A percentile compares a stretch with the other conserved stretches of the same genome.
Evolutionary conservation across 2,888 invertebrate genomes (phyloP).

Genomic region (Magallana nippona): DNA sequence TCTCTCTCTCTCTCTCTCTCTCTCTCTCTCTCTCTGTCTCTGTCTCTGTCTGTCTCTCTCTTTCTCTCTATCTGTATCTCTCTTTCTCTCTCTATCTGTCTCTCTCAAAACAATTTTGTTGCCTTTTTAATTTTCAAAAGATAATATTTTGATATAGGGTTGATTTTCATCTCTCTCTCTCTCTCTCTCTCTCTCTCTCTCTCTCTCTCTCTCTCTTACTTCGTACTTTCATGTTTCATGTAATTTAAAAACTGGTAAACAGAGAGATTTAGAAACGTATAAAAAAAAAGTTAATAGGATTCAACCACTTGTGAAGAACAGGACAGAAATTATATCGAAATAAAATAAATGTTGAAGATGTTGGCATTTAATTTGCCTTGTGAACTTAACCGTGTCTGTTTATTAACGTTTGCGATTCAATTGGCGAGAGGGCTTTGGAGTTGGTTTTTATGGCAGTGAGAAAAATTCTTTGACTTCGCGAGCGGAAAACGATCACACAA

Average conservation of each 20-base stretch:
- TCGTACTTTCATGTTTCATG: background rate
- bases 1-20: no score
- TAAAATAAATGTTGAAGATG: slow-evolving; percentile 33
- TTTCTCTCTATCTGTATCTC: no score
- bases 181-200: background rate
- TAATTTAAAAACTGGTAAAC: background rate
- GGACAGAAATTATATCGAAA: slow-evolving; percentile 30
- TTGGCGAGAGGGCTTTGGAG: slow-evolving; percentile 21
- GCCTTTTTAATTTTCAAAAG: no score
- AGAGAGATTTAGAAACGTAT: background rate
- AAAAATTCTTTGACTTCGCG: slow-evolving; percentile 27
- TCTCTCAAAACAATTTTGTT: no score
- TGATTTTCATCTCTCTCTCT: no score
- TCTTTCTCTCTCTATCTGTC: no score
- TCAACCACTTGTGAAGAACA: slow-evolving; percentile 33
- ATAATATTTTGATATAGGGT: no score
- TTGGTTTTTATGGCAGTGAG: slow-evolving; percentile 35
- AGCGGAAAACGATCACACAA: slow-evolving; percentile 35
- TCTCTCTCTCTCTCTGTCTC: no score
- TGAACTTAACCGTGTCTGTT: slow-evolving; percentile 35
- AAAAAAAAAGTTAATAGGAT: slow-evolving; percentile 27
- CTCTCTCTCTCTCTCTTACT: slow-evolving; percentile 13
- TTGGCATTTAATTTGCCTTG: slow-evolving; percentile 31
- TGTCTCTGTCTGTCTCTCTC: no score
- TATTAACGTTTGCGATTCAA: slow-evolving; percentile 32